Base-by-base conservation (phyloP, 2,888 invertebrate species). In the Spilosoma lubricipeda region DNA sequence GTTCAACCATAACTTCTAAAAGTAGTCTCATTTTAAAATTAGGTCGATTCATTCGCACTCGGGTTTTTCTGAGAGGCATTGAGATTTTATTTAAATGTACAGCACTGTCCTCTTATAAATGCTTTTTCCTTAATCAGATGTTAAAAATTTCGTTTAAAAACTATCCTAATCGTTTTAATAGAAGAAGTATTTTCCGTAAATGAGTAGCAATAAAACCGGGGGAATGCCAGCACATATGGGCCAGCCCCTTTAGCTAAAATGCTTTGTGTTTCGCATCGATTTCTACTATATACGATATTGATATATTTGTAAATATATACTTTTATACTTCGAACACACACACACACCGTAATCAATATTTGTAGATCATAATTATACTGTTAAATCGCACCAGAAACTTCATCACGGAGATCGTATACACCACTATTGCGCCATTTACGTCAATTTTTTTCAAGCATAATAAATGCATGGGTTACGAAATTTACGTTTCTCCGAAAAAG, bases 401-500 rank as follows among this genome's bases (percentile, higher is more conserved):
- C 15, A 45, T 0, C 45, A 45, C 45, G 15, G 15, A 1, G 15
- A 15, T 45, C 4, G 15, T 15, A 45, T 2, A 45, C 45, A 11
- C 15, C 15, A 45, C 45, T 15, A 45, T 11, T 15, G 11, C 39
- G 11, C 39, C 39, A 39, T 5, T 2, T 9, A 39, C 11, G 39
- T 39, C 39, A 39, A 11, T 1, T 39, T 11, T 9, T 30, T 70
- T 63, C 45, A 70, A 7, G 2, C 3, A 56, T 39, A 73, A 20
- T 69, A 72, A 73, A 73, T 66, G 3, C 18, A 52, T 75, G 71
- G 72, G 75, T 68, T 72, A 11, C 70, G 70, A 73, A 71, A 8
- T 9, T 20, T 39, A 42, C 20, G n/a, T n/a, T 72, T 77, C 75
- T 69, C 56, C 64, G 72, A 71, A 83, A 75, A n/a, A n/a, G n/a